Conservation (phyloP, 2,797 vertebrate species). For the Otolemur crassicaudatus region DNA sequence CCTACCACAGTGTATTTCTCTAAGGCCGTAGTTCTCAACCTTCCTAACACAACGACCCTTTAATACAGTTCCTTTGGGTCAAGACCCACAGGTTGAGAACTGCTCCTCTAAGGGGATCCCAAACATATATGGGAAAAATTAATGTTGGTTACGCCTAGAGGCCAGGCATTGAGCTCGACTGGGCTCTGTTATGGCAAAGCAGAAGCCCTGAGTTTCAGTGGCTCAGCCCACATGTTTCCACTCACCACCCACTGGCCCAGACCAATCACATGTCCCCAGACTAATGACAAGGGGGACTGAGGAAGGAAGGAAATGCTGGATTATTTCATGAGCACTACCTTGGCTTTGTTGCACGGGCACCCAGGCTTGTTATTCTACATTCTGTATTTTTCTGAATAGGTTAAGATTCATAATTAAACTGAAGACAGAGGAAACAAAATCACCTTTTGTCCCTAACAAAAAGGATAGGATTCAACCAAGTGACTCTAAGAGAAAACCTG, state of each 20-base stretch:
- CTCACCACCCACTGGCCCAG: neutral
- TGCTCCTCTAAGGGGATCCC: no score
- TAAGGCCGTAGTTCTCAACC: no score
- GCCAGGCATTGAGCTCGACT: neutral
- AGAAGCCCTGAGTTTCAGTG: neutral
- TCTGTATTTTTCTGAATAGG: neutral
- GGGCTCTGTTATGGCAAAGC: neutral
- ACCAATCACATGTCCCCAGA: neutral
- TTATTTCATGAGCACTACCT: fast-evolving
- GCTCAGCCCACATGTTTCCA: fast-evolving
- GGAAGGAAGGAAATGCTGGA: fast-evolving
- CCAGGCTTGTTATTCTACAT: fast-evolving
- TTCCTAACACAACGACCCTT: no score
- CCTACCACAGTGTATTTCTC: neutral
- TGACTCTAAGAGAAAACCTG: neutral
- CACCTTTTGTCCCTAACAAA: neutral
- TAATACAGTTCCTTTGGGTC: no score
- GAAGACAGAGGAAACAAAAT: no score
- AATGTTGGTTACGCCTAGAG: fast-evolving
- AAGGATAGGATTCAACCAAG: neutral
- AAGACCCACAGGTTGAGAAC: no score
- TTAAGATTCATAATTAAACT: neutral
- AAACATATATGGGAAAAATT: fast-evolving
- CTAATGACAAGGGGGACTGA: fast-evolving
- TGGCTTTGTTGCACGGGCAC: fast-evolving